Evolutionary conservation across 2,113 vertebrate genomes (phyloP), one percentile per base, ranked within the genome.

Genomic region (Rallus limicola): DNA sequence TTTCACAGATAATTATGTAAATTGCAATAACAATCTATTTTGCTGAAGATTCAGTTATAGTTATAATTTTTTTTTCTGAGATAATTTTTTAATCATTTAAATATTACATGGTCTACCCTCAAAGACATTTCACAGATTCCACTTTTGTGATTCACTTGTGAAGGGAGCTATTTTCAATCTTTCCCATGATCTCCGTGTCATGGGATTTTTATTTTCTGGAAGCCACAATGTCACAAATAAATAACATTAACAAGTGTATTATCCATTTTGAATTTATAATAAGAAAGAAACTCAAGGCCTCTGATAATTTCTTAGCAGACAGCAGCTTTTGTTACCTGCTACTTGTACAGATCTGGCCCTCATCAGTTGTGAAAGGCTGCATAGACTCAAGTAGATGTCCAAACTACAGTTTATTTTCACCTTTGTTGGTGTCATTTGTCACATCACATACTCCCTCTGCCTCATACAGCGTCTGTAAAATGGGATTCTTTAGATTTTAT

Each of bases 141-240:
- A 97, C 81, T 93, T 95, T 90, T 96, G 90, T 97, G 95, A 98
- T 95, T 97, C 94, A 97, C 74, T 95, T 64, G 42, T 93, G 74
- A 96, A 87, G 74, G 31, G 84, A 97, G 95, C 94, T 94, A 97
- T 87, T 97, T 98, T 97, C 95, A 97, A 31, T 63, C 71, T 97
- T 97, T 98, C 97, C 97, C 96, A 98, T 97, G 97, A 95, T 97
- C 97, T 98, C 92, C 86, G 69, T 96, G 94, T 97, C 96, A 79
- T 96, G 95, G 90, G 97, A 97, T 68, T 96, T 95, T 91, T 86
- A 74, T 60, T 74, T 80, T 94, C 69, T 91, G 69, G 82, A 85
- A 96, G 78, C 14, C 58, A 64, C 16, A 60, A 88, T 88, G 40
- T 62, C 50, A 50, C 63, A 91, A 82, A 75, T 84, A 93, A 88